These are phyloP conservation scores for Caretta caretta DNA, from an alignment of 2,113 vertebrate genomes.

Conservation along the genomic window DNA sequence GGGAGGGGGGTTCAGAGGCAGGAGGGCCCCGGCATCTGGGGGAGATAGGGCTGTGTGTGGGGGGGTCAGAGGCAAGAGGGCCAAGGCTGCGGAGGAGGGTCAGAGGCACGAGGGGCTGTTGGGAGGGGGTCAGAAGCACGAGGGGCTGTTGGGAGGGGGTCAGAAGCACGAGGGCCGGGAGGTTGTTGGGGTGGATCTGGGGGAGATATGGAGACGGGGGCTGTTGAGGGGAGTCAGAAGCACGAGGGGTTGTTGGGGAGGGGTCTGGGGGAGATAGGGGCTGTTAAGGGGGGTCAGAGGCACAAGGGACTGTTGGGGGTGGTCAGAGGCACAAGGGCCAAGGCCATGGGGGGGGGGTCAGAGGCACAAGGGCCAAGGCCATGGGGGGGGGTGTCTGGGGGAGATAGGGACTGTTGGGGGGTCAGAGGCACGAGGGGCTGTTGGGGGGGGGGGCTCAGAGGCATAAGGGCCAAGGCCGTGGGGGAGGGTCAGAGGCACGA, in stretches of 20 bases:
- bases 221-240: background rate
- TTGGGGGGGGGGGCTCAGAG: no score
- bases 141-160: background rate
- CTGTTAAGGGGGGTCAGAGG: no score
- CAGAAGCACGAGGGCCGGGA: background rate
- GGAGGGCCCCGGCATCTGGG: no score
- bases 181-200: background rate
- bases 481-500: background rate
- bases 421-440: no score
- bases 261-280: no score
- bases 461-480: background rate
- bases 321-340: no score
- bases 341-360: no score
- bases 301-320: no score
- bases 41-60: background rate
- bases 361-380: background rate
- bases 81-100: background rate
- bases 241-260: no score
- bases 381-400: no score
- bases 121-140: background rate
- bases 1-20: no score
- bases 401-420: background rate
- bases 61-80: background rate
- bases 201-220: no score
- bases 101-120: background rate